Evolutionary conservation across 2,888 invertebrate species (phyloP), one percentile per base, ranked within the genome.

Genomic region (Ophioninae sp.): DNA sequence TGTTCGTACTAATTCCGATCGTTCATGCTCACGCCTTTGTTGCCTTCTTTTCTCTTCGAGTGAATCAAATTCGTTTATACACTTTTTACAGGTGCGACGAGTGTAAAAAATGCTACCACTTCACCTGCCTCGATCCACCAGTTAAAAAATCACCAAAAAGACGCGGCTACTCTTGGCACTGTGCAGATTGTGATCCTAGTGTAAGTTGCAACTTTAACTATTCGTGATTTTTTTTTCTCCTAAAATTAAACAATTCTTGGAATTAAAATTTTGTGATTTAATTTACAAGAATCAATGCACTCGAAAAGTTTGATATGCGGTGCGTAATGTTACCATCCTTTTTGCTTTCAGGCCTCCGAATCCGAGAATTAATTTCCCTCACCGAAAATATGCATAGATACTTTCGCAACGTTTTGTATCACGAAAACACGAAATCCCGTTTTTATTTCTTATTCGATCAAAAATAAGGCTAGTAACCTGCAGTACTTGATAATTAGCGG

Each of bases 151-250:
- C 98, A 82, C 98, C 98, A 0, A 98, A 98, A 94, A 96, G 96
- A 89, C 95, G 98, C 77, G 98, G 98, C 50, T 98, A 98, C 92
- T 97, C 97, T 17, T 98, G 98, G 98, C 98, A 97, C 93, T 98
- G 98, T 93, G 98, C 97, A 73, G 97, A 98, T 93, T 98, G 98
- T 94, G 98, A 98, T 94, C 97, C 97, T 82, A 97, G 97, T 89
- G 97, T 96, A 93, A 95, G 95, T 95, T 69, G 76, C 86, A 82
- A 87, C 21, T 78, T 57, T 41, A 67, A 21, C 67, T 7, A 23
- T 74, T 62, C 23, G 13, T 17, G 13, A 13, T 50, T 50, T 17
- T 50, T 3, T 50, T 13, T 50, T 17, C 17, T 2, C 6, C 59
- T 69, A 65, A 37, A 70, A 41, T 10, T 57, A 64, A 39, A n/a